Percentiles rank a stretch among this genome's conserved stretches.
Evolutionary conservation across 2,797 vertebrate species (phyloP).

Genomic region (Hippocampus kuda): DNA sequence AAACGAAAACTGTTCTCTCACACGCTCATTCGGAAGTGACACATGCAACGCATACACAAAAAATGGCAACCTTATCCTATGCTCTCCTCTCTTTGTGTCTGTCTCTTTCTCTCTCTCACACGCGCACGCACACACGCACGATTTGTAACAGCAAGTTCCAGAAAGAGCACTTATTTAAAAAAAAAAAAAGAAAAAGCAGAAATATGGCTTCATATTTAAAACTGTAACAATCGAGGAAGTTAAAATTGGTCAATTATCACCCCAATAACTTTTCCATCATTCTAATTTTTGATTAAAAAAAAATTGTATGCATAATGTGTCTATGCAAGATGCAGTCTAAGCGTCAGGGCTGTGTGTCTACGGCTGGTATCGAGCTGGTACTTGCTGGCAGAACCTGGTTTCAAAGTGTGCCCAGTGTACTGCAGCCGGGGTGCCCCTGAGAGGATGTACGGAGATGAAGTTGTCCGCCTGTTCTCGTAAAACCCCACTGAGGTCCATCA

Average conservation of each 20-base stretch:
- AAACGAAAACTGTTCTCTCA: slow-evolving; percentile 49
- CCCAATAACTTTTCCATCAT: slow-evolving; percentile 32
- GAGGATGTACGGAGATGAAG: slow-evolving; percentile 47
- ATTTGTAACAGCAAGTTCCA: slow-evolving; percentile 74
- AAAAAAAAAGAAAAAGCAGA: slow-evolving; percentile 41
- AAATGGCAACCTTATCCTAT: slow-evolving; percentile 33
- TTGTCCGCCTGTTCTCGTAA: slow-evolving; percentile 55
- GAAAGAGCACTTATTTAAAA: slow-evolving; percentile 73
- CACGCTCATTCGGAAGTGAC: slow-evolving; percentile 32
- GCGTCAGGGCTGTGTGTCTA: slow-evolving; percentile 40
- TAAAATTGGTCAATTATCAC: slow-evolving; percentile 21
- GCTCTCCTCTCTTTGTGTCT: slow-evolving; percentile 24
- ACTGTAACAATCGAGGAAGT: slow-evolving; percentile 59
- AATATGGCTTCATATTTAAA: slow-evolving; percentile 74
- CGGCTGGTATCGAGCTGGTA: slow-evolving; percentile 64
- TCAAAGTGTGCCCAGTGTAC: slow-evolving; percentile 54
- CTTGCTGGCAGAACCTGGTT: slow-evolving; percentile 64
- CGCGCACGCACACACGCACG: slow-evolving; percentile 56
- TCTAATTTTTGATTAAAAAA: slow-evolving; percentile 33
- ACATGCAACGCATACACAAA: slow-evolving; percentile 57
- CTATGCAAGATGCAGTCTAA: slow-evolving; percentile 39
- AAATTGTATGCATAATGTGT: slow-evolving; percentile 40
- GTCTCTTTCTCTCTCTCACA: slow-evolving; percentile 18
- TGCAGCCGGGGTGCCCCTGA: slow-evolving; percentile 52
- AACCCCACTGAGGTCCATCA: slow-evolving; percentile 50